Evolutionary conservation across 2,113 vertebrate species (phyloP).

Genomic region (Stigmatopora argus): DNA sequence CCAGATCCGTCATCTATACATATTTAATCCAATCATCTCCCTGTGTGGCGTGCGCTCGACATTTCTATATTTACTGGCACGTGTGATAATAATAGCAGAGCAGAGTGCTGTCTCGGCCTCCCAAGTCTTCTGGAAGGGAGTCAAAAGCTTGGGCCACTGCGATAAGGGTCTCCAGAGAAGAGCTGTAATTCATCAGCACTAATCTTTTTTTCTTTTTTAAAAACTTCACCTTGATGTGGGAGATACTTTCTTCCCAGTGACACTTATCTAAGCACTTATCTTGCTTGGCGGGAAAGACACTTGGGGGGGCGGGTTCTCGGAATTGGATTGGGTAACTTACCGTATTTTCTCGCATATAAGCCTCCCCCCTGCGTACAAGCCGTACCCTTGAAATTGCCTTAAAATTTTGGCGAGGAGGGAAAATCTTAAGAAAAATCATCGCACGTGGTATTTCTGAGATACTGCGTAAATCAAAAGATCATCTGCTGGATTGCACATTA

Average conservation of each 20-base stretch:
- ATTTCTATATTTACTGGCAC: not conserved
- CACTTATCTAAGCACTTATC: not conserved
- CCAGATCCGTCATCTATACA: slow-evolving; percentile 14
- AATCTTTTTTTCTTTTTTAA: not conserved
- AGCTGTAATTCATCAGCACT: not conserved
- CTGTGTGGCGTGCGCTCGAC: not conserved
- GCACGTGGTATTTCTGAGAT: too few species aligned
- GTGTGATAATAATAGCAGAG: not conserved
- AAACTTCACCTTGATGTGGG: not conserved
- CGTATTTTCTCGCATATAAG: too few species aligned
- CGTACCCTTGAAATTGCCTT: too few species aligned
- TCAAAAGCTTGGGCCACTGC: not conserved
- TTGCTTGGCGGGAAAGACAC: not conserved
- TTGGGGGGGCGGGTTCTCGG: not conserved
- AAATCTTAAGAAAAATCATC: too few species aligned
- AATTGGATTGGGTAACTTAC: not conserved
- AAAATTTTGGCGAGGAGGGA: too few species aligned
- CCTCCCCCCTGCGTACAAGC: too few species aligned
- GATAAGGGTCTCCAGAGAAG: not conserved
- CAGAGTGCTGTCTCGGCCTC: not conserved
- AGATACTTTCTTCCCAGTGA: not conserved
- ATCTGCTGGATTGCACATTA: too few species aligned
- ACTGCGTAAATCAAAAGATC: too few species aligned
- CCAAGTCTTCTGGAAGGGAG: not conserved
- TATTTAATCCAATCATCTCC: slow-evolving; percentile 1